Percentiles rank a stretch among this genome's conserved stretches.
phyloP scores from a whole-genome alignment of 92 coral and sea anemone genomes.

The Phymanthus crucifer region DNA sequence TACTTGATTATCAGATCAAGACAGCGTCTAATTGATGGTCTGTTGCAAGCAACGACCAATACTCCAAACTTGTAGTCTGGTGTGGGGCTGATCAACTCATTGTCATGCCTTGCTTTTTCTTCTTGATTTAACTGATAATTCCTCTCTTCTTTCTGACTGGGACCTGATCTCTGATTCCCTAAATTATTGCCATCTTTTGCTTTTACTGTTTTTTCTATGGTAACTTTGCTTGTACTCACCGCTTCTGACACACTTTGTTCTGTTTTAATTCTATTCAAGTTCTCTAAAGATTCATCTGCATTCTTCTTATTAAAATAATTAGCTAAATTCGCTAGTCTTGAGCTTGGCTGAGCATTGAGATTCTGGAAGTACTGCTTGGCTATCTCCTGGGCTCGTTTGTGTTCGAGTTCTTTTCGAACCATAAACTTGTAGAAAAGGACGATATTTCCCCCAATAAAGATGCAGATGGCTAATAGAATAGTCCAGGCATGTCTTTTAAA shows the following conservation, averaged over 20 bases:
- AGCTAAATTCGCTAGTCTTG: conserved; percentile 2
- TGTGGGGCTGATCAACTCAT: background rate
- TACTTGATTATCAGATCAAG: conserved; percentile 74
- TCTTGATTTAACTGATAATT: background rate
- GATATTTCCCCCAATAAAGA: conserved; percentile 66
- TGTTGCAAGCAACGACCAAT: conserved; percentile 86
- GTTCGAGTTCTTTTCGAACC: conserved; percentile 15
- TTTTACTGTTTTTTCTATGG: background rate
- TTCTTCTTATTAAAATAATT: background rate
- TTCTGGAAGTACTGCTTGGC: conserved; percentile 11
- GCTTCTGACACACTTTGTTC: background rate
- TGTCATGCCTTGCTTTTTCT: background rate
- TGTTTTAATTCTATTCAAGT: background rate
- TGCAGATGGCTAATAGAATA: conserved; percentile 41
- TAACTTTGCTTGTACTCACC: background rate
- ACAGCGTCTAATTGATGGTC: conserved; percentile 88
- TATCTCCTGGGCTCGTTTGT: background rate
- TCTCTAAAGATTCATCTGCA: background rate
- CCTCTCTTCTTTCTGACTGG: background rate
- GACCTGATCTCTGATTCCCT: background rate
- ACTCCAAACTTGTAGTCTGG: conserved; percentile 56
- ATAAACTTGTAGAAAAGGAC: conserved; percentile 72
- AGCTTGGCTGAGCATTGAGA: background rate
- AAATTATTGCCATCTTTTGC: background rate
- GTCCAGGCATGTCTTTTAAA: conserved; percentile 62